phyloP scores from a whole-genome alignment of 2,797 vertebrate species.

The Rallus crepitans region DNA sequence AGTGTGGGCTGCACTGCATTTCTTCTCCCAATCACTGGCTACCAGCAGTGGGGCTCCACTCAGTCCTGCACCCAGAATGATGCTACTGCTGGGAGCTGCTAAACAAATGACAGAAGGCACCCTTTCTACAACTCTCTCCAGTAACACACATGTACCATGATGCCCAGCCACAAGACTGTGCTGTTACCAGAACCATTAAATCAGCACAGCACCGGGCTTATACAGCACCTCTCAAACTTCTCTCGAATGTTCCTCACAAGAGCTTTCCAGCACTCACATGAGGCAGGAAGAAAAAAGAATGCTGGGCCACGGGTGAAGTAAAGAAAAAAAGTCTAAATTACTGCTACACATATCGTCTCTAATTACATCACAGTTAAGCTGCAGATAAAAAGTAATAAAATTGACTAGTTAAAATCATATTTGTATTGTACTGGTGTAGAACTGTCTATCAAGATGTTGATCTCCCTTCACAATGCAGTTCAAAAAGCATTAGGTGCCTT shows the following conservation, averaged over 20 bases:
- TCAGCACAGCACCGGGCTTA: not conserved
- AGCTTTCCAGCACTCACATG: not conserved
- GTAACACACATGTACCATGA: fast-evolving
- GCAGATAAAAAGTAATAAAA: not conserved
- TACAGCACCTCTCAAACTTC: not conserved
- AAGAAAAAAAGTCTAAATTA: not conserved
- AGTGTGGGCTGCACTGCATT: fast-evolving
- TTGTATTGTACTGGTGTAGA: not conserved
- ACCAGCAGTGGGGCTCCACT: fast-evolving
- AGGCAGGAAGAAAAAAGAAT: not conserved
- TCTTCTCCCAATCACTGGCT: not conserved
- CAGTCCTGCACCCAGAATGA: not conserved
- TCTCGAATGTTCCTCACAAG: not conserved
- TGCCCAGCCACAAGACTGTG: not conserved
- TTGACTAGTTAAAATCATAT: not conserved
- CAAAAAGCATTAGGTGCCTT: not conserved
- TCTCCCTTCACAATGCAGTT: not conserved
- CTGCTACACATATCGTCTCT: not conserved
- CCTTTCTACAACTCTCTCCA: not conserved
- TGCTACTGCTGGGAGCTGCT: not conserved
- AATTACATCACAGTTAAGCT: not conserved
- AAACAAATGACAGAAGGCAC: not conserved
- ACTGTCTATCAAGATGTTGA: not conserved
- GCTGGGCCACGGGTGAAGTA: not conserved
- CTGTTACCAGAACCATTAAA: not conserved